Evolutionary conservation across 1,140 invertebrate species (phyloP).

Genomic region (Zaprionus ghesquierei): DNA sequence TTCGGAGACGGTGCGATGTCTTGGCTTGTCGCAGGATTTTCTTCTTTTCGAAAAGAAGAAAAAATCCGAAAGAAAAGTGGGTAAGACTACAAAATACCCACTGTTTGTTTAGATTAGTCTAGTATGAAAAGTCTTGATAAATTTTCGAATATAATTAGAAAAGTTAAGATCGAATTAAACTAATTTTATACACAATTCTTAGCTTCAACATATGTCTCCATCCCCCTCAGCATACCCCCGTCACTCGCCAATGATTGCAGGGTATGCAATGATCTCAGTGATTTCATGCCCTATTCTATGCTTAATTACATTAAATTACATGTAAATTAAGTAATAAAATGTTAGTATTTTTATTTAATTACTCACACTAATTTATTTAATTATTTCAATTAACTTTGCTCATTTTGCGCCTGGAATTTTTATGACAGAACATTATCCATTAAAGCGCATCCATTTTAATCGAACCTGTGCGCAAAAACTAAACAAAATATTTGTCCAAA

Average conservation of each 20-base stretch:
- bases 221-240: background rate
- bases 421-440: background rate
- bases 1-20: background rate
- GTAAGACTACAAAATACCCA: background rate
- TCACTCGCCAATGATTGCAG: background rate
- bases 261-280: slow-evolving; percentile 22
- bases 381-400: slow-evolving; percentile 72
- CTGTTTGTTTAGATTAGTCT: too few relatives aligned
- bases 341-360: slow-evolving; percentile 39
- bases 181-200: background rate
- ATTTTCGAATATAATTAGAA: background rate
- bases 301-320: slow-evolving; percentile 60
- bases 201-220: background rate
- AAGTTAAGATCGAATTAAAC: background rate
- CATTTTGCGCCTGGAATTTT: slow-evolving; percentile 53
- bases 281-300: slow-evolving; percentile 49
- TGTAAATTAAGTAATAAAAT: slow-evolving; percentile 79
- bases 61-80: background rate
- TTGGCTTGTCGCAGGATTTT: background rate
- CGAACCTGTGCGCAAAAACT: background rate
- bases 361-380: slow-evolving; percentile 43
- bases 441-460: background rate
- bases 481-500: background rate
- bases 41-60: background rate
- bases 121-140: background rate